Percentiles rank a stretch among this genome's conserved stretches.
Evolutionary conservation across 2,113 vertebrate genomes (phyloP).

Genomic region (Tenebrosternarchus preto): DNA sequence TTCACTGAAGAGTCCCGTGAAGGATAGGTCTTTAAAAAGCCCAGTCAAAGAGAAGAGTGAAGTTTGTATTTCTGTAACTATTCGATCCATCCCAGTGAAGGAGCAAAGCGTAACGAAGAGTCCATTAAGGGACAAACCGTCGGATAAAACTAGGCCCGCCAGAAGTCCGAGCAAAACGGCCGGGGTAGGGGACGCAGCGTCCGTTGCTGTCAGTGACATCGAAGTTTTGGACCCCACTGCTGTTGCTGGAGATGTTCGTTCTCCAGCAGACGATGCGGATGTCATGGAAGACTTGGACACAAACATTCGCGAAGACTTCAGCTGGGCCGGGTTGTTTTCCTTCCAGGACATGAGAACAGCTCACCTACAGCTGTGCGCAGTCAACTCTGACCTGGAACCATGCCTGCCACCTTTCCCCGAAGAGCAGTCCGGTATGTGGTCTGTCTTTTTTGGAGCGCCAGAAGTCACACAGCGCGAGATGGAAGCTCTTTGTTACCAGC

Average conservation of each 20-base stretch:
- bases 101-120: conserved; percentile 31
- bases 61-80: too few relatives aligned
- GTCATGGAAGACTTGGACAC: conserved; percentile 55
- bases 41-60: conserved; percentile 13
- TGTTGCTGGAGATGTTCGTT: conserved; percentile 61
- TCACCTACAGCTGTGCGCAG: conserved; percentile 90
- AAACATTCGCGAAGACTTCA: conserved; percentile 82
- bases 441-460: conserved; percentile 83
- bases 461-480: conserved; percentile 78
- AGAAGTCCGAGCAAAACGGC: conserved; percentile 56
- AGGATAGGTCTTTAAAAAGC: conserved; percentile 38
- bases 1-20: conserved; percentile 54
- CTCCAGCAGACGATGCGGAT: conserved; percentile 50
- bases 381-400: conserved; percentile 90
- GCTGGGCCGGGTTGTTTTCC: conserved; percentile 96
- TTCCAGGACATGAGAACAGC: conserved; percentile 89
- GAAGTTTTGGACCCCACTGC: conserved; percentile 75
- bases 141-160: conserved; percentile 32
- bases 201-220: conserved; percentile 63
- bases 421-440: conserved; percentile 90
- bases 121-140: conserved; percentile 31
- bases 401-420: conserved; percentile 90
- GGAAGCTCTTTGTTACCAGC: conserved; percentile 84
- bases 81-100: conserved; percentile 2
- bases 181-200: conserved; percentile 67